These are phyloP conservation scores for Trididemnum nubilum DNA, from an alignment of 23 tunicate species.

Conservation along the genomic window DNA sequence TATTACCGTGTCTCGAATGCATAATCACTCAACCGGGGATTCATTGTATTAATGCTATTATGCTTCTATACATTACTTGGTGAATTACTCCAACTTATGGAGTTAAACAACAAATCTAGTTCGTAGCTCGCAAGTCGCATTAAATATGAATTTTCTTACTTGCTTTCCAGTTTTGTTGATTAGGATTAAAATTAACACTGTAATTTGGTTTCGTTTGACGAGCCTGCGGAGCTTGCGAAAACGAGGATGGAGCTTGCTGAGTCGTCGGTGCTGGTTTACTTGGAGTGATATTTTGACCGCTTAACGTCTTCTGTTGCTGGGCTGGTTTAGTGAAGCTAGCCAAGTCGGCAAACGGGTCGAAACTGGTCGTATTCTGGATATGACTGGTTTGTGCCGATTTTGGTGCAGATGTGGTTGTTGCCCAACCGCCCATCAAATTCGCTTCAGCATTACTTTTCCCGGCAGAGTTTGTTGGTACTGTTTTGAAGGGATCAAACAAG, in stretches of 20 bases:
- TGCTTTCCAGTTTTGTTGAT: conserved; percentile 76
- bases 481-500: conserved; percentile 64
- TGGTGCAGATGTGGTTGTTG: conserved; percentile 26
- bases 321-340: conserved; percentile 51
- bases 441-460: too few relatives aligned
- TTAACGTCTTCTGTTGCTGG: neutral
- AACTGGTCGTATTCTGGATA: neutral
- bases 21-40: too few relatives aligned
- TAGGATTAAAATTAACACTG: conserved; percentile 38
- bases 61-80: too few relatives aligned
- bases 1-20: neutral
- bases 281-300: neutral
- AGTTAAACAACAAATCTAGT: too few relatives aligned
- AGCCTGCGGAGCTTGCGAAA: neutral
- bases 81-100: too few relatives aligned
- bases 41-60: too few relatives aligned
- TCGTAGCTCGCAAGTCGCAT: too few relatives aligned
- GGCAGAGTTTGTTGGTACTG: too few relatives aligned
- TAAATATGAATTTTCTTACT: conserved; percentile 47
- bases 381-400: too few relatives aligned
- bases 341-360: conserved; percentile 50
- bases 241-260: neutral
- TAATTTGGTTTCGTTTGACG: conserved; percentile 55
- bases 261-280: too few relatives aligned
- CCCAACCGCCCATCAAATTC: conserved; percentile 40